Evolutionary conservation across 2,888 invertebrate species (phyloP).

Genomic region (Boloria selene): DNA sequence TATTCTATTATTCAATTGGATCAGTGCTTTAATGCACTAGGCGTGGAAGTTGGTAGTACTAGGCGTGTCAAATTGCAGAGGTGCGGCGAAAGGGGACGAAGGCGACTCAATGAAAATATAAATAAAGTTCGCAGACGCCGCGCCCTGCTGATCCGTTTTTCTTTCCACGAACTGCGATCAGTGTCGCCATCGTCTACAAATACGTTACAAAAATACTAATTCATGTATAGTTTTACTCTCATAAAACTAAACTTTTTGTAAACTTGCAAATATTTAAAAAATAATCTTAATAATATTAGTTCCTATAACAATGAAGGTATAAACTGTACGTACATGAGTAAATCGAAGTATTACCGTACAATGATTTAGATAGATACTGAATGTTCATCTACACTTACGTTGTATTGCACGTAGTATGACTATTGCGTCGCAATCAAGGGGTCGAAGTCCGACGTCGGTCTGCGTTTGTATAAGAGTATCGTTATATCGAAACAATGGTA

Average conservation of each 20-base stretch:
- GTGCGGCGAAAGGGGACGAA: constrained; percentile 44
- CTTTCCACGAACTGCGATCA: constrained; percentile 51
- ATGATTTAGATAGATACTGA: constrained; percentile 8
- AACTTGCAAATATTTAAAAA: not conserved
- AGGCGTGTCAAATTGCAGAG: constrained; percentile 40
- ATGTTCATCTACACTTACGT: constrained; percentile 6
- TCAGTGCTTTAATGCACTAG: not conserved
- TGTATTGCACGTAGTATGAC: constrained; percentile 11
- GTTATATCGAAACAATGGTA: constrained; percentile 35
- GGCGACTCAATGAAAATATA: constrained; percentile 64
- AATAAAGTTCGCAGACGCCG: constrained; percentile 60
- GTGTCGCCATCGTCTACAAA: constrained; percentile 28
- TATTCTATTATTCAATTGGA: too few species aligned
- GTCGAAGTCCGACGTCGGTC: constrained; percentile 39
- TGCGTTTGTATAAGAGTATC: constrained; percentile 26
- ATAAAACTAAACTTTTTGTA: not conserved
- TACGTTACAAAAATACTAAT: constrained; percentile 12
- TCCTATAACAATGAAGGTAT: not conserved
- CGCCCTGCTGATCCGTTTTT: constrained; percentile 63
- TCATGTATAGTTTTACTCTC: not conserved
- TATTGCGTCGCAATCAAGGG: constrained; percentile 33
- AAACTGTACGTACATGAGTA: not conserved
- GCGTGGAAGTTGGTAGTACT: constrained; percentile 8
- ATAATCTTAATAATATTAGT: not conserved
- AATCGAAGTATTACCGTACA: not conserved